Evolutionary conservation across 2,888 invertebrate genomes (phyloP), one percentile per base, ranked within the genome.

Genomic region (Podotricha telesiphe): DNA sequence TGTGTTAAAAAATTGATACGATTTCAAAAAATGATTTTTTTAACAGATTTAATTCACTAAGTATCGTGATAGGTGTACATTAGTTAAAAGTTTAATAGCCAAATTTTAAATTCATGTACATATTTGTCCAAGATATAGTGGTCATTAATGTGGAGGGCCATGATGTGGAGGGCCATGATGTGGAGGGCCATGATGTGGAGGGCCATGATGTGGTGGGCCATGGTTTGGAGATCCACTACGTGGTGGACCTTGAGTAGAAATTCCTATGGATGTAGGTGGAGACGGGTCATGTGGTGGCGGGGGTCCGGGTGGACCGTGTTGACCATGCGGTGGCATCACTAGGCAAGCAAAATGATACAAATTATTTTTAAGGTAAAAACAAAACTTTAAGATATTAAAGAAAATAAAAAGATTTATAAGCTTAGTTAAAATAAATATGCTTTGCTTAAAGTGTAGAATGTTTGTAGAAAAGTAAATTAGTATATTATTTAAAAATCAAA

Each of bases 271-370:
- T 10, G 50, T 42, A 13, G 42, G 42, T 19, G 50, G 58, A 0
- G n/a, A n/a, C n/a, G n/a, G n/a, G n/a, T n/a, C n/a, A n/a, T n/a
- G n/a, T n/a, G n/a, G n/a, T n/a, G n/a, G n/a, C n/a, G n/a, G n/a
- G n/a, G 66, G 70, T 66, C 70, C 50, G 73, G 76, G 56, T 61
- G 79, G 75, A 19, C 70, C 72, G 13, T 73, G 74, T n/a, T 70
- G 73, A 53, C 34, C 55, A 55, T 55, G 75, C 65, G 75, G 75
- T 76, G 50, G 78, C 50, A 75, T 69, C 34, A 74, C 77, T 71
- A 68, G n/a, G 68, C 1, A 1, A 19, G 8, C 13, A 48, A 28
- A 34, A 37, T 28, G 6, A 28, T 28, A 28, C 28, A 28, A 28
- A 28, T 28, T 28, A 28, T 28, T 28, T 6, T 4, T 28, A 2